Evolutionary conservation across 2,888 invertebrate species (phyloP).

Genomic region (Leucoma salicis): DNA sequence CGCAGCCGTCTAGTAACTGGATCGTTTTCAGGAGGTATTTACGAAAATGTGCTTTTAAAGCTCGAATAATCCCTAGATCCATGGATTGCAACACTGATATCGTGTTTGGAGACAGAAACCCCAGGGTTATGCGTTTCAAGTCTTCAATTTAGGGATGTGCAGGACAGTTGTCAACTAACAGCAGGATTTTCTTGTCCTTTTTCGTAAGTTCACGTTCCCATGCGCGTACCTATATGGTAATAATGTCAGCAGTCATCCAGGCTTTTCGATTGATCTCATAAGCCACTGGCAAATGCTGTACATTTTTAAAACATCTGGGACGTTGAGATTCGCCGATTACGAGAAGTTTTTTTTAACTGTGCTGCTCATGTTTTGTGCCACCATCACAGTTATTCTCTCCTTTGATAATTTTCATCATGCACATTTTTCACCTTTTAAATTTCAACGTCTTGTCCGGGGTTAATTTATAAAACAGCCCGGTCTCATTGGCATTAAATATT

Average conservation of each 20-base stretch:
- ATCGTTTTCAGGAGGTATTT: not conserved
- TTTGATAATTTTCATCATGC: no score
- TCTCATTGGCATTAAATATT: slow-evolving; percentile 40
- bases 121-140: not conserved
- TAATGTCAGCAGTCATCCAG: slow-evolving; percentile 13
- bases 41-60: not conserved
- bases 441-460: no score
- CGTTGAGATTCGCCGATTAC: not conserved
- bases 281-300: slow-evolving; percentile 7
- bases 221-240: slow-evolving; percentile 2
- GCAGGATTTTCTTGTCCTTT: not conserved
- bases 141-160: not conserved
- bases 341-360: not conserved
- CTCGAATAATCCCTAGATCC: not conserved
- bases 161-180: not conserved
- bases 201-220: slow-evolving; percentile 18
- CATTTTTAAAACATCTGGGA: not conserved
- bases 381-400: no score
- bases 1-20: not conserved
- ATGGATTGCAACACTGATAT: not conserved
- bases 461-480: slow-evolving; percentile 33
- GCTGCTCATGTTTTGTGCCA: not conserved
- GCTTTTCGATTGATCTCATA: slow-evolving; percentile 18
- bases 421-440: no score
- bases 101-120: not conserved